A percentile compares a stretch with the other conserved stretches of the same genome.
These are phyloP conservation scores for Pherbina coryleti DNA, from an alignment of 2,888 invertebrate species.

Conservation along the genomic window DNA sequence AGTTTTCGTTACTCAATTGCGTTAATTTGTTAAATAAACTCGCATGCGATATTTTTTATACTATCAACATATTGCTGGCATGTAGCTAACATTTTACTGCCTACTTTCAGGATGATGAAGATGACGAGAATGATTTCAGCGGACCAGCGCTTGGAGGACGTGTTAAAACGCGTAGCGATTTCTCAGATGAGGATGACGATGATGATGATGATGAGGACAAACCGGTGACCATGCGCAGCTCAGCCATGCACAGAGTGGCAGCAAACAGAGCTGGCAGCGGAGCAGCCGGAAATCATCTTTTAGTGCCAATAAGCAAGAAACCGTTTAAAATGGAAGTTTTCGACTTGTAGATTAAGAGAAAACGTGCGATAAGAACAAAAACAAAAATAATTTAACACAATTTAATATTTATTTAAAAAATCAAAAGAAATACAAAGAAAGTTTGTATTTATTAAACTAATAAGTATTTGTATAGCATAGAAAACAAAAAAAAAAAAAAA, in stretches of 20 bases:
- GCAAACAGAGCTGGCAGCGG: conserved; percentile 57
- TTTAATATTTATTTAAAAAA: conserved; percentile 32
- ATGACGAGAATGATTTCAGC: conserved; percentile 64
- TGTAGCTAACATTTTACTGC: not conserved
- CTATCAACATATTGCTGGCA: not conserved
- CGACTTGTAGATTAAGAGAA: conserved; percentile 68
- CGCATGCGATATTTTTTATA: conserved; percentile 24
- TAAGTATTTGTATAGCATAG: conserved; percentile 15
- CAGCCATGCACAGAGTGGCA: conserved; percentile 59
- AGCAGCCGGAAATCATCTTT: conserved; percentile 59
- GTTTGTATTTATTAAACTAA: conserved; percentile 29
- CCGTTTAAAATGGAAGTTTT: conserved; percentile 74
- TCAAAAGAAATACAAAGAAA: conserved; percentile 43
- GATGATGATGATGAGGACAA: conserved; percentile 72
- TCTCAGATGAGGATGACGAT: conserved; percentile 71
- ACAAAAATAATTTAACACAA: conserved; percentile 12
- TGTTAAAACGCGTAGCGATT: conserved; percentile 67
- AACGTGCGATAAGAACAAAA: not conserved
- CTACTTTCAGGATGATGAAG: conserved; percentile 49
- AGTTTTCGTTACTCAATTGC: not conserved
- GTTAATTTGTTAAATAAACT: not conserved
- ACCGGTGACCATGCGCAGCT: conserved; percentile 68
- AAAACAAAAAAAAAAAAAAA: not conserved
- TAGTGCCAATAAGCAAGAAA: conserved; percentile 70
- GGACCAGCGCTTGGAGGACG: conserved; percentile 68